These are phyloP conservation scores for Serinus canaria DNA, from an alignment of 2,113 vertebrate species.

Conservation along the genomic window DNA sequence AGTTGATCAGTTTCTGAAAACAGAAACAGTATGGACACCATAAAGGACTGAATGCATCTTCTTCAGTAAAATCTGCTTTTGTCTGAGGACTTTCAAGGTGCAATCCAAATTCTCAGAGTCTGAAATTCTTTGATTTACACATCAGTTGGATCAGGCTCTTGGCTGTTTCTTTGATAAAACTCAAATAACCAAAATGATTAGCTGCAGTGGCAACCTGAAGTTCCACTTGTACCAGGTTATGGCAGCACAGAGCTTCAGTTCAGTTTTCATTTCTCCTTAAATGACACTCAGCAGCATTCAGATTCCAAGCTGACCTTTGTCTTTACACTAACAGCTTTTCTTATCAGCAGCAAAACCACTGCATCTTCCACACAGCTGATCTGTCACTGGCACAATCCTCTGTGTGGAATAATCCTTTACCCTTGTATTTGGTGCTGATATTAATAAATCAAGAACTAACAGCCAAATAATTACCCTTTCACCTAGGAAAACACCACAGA, in stretches of 20 bases:
- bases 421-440: constrained; percentile 66
- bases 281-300: neutral
- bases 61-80: neutral
- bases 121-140: neutral
- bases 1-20: neutral
- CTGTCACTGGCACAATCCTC: constrained; percentile 28
- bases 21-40: neutral
- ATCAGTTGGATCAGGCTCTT: neutral
- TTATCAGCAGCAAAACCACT: constrained; percentile 51
- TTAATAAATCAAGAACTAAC: constrained; percentile 76
- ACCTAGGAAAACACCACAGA: constrained; percentile 70
- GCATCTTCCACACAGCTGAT: constrained; percentile 58
- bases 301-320: constrained; percentile 43
- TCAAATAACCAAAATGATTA: accelerated
- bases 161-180: neutral
- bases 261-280: neutral
- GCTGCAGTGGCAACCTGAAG: neutral
- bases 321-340: constrained; percentile 53
- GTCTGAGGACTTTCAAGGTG: neutral
- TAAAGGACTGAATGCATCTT: neutral
- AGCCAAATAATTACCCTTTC: constrained; percentile 74
- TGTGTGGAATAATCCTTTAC: constrained; percentile 69
- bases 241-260: neutral
- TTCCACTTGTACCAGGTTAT: neutral
- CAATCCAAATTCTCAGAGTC: neutral